Conservation (phyloP, 2,113 vertebrate genomes). For the Numida meleagris region DNA sequence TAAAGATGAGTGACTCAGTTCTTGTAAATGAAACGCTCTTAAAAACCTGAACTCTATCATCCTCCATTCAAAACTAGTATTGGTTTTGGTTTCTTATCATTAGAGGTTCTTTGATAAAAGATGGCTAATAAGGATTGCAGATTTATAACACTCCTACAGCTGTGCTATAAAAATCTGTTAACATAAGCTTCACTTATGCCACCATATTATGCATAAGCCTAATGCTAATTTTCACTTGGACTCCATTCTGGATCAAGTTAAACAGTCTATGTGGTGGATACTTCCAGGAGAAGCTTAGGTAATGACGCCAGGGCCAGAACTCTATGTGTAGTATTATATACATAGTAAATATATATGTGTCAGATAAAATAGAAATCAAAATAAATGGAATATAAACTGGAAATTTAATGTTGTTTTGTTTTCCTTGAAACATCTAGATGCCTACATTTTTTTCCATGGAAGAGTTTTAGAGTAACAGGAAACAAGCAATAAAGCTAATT, state of each 20-base stretch:
- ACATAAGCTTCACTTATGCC: not conserved
- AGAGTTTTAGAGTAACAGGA: not conserved
- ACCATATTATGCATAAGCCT: not conserved
- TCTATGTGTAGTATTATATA: not conserved
- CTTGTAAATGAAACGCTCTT: not conserved
- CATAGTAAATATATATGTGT: not conserved
- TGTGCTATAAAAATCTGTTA: not conserved
- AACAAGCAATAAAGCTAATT: not conserved
- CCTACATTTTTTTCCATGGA: not conserved
- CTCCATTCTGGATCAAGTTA: not conserved
- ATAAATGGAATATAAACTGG: not conserved
- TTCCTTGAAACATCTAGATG: not conserved
- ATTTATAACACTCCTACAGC: not conserved
- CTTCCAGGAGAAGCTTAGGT: not conserved
- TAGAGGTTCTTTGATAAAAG: not conserved
- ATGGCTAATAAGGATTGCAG: not conserved
- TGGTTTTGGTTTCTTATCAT: not conserved
- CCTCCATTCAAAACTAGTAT: not conserved
- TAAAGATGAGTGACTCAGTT: not conserved
- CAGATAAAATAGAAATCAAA: not conserved
- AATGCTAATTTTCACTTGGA: not conserved
- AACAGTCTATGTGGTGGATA: not conserved
- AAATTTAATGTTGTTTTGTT: not conserved
- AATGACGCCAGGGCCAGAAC: not conserved
- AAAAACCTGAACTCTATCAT: not conserved